Evolutionary conservation across 2,113 vertebrate species (phyloP), one percentile per base, ranked within the genome.

Genomic region (Gallinago undulata): DNA sequence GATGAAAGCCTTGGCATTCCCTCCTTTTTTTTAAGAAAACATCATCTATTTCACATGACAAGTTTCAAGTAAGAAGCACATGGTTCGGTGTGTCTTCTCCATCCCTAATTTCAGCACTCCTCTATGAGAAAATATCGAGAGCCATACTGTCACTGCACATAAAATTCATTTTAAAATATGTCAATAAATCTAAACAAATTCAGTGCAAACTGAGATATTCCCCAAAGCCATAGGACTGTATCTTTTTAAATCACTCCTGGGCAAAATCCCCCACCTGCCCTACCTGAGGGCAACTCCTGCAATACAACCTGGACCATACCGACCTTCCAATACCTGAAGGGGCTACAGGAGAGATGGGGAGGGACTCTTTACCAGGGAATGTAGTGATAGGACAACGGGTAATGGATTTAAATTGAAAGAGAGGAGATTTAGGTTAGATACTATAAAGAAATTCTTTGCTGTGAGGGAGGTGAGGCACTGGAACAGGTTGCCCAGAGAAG

Each of bases 21-120:
- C 23, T 27, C 14, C 13, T 27, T 51, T 27, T 45, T 48, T 88
- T 2, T 10, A 15, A 86, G 67, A 45, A 77, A 90, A 74, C 10
- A 3, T 50, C 16, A 55, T 0, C 0, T 33, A 75, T 48, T 69
- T 69, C 30, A 72, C 6, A 7, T 2, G 4, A 22, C 8, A 74
- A 63, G 22, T 21, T 13, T 84, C 30, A 93, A 56, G 28, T 35
- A 57, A 64, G 35, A 66, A 69, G 9, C 12, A 63, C 24, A 33
- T 10, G 5, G 90, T 33, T 57, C 13, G n/a, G 3, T 8, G n/a
- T 2, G 13, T 39, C 19, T 92, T 88, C n/a, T 55, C 6, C 39
- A 30, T 5, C 41, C 60, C 27, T 21, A 24, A 77, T 41, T 60
- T 69, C 78, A 51, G 50, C 63, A 76, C 50, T 43, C 33, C 30